phyloP scores from a whole-genome alignment of 2,797 vertebrate species.

The Acridotheres tristis region DNA sequence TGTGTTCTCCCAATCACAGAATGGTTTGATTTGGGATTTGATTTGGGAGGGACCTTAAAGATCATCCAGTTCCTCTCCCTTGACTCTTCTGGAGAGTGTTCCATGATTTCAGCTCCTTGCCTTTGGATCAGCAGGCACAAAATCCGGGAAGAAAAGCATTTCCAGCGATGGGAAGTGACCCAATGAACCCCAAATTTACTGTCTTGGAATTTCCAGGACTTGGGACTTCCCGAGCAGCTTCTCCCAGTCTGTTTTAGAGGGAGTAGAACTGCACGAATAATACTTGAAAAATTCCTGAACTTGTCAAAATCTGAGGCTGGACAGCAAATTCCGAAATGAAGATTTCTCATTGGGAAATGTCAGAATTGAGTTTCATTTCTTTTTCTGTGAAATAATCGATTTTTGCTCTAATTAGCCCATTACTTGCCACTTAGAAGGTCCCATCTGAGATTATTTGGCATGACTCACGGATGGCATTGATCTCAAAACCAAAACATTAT shows the following conservation, averaged over 20 bases:
- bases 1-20: not conserved
- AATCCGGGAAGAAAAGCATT: not conserved
- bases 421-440: not conserved
- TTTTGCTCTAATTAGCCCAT: not conserved
- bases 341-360: not conserved
- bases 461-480: not conserved
- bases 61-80: not conserved
- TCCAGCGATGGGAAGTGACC: rapidly evolving
- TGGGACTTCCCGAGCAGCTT: not conserved
- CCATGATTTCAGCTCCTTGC: not conserved
- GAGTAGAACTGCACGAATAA: rapidly evolving
- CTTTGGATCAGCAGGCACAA: not conserved
- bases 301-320: not conserved
- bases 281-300: not conserved
- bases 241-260: not conserved
- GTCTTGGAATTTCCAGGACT: not conserved
- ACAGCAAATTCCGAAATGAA: not conserved
- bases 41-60: too few species aligned
- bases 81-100: not conserved
- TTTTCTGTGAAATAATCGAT: not conserved
- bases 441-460: not conserved
- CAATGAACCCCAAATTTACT: not conserved
- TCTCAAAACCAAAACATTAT: not conserved
- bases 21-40: not conserved
- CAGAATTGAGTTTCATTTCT: not conserved